Percentiles rank a stretch among this genome's conserved stretches.
phyloP scores from a whole-genome alignment of 2,113 vertebrate genomes.

The Leucoraja erinaceus region DNA sequence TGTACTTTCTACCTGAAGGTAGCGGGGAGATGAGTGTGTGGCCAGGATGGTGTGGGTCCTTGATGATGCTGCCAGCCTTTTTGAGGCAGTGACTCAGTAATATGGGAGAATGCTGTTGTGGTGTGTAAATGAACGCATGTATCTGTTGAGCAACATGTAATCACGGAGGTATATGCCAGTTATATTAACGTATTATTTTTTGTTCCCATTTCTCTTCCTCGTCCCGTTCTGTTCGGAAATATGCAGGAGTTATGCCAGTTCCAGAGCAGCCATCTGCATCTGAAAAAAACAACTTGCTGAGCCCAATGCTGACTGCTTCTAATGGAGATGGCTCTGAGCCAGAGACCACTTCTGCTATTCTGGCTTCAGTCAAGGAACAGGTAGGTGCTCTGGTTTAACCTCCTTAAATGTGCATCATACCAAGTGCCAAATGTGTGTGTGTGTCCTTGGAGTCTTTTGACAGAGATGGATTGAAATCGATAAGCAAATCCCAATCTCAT shows the following conservation, averaged over 20 bases:
- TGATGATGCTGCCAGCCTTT: no score
- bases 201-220: slow-evolving; percentile 39
- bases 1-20: no score
- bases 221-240: background rate
- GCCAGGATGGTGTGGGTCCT: no score
- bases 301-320: slow-evolving; percentile 78
- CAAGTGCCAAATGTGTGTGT: background rate
- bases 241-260: slow-evolving; percentile 86
- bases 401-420: background rate
- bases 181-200: slow-evolving; percentile 38
- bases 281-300: slow-evolving; percentile 82
- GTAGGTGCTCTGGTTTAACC: slow-evolving; percentile 53
- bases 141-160: background rate
- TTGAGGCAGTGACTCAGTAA: no score
- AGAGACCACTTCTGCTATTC: slow-evolving; percentile 89
- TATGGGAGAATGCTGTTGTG: background rate
- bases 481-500: background rate
- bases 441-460: background rate
- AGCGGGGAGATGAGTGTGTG: no score
- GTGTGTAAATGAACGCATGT: no score
- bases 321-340: slow-evolving; percentile 86
- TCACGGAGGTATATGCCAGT: background rate
- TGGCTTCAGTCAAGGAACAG: slow-evolving; percentile 97
- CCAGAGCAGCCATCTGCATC: slow-evolving; percentile 87
- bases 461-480: background rate